Evolutionary conservation across 2,113 vertebrate species (phyloP).

Genomic region (Elephantulus edwardii): DNA sequence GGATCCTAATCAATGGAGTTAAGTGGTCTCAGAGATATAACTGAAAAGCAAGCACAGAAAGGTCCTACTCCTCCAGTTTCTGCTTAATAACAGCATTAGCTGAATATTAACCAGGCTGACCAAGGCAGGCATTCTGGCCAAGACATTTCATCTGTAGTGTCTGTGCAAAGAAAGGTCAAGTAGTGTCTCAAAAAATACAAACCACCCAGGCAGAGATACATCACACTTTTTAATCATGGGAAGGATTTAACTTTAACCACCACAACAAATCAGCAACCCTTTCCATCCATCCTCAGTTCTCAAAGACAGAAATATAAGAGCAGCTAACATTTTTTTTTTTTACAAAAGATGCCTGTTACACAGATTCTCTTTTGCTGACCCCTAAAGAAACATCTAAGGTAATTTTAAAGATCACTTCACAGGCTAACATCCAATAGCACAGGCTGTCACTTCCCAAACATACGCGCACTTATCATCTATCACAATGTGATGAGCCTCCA

Average conservation of each 20-base stretch:
- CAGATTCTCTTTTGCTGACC: conserved; percentile 29
- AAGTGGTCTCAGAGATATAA: background rate
- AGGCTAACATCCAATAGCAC: conserved; percentile 33
- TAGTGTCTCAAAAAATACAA: background rate
- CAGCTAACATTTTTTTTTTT: conserved; percentile 14
- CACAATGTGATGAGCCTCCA: background rate
- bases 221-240: background rate
- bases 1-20: background rate
- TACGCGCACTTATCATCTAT: background rate
- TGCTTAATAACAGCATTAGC: background rate
- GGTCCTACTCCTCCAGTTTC: background rate
- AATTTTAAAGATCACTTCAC: conserved; percentile 64
- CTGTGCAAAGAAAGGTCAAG: background rate
- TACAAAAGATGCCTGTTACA: background rate
- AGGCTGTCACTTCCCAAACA: background rate
- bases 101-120: background rate
- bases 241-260: background rate
- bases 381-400: conserved; percentile 45
- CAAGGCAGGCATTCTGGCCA: background rate
- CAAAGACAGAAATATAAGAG: background rate
- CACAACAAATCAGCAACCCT: background rate
- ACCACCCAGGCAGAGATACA: background rate
- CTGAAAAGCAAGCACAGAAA: background rate
- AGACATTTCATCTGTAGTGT: background rate
- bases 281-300: background rate